Percentiles rank a stretch among this genome's conserved stretches.
phyloP scores from a whole-genome alignment of 2,797 vertebrate species.

The Chromobotia macracanthus region DNA sequence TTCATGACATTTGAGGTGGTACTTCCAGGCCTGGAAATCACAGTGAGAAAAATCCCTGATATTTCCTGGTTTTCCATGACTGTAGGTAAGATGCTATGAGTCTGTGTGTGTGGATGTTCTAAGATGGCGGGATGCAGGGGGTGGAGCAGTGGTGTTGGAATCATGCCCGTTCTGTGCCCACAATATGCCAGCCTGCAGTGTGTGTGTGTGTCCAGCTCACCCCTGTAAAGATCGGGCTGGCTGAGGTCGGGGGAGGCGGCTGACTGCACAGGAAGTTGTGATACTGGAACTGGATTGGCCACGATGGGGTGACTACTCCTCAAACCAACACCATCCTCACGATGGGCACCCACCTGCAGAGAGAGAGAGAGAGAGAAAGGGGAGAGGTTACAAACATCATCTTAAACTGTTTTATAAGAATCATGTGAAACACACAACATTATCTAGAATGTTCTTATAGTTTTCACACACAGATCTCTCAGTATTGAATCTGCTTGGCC shows the following conservation, averaged over 20 bases:
- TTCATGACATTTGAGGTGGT: too few species aligned
- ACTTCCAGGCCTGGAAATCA: too few species aligned
- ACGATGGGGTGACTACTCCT: slow-evolving; percentile 87
- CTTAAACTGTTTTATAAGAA: neutral
- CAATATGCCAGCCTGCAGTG: slow-evolving; percentile 17
- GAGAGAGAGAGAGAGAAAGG: slow-evolving; percentile 16
- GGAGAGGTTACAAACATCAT: too few species aligned
- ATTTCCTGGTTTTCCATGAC: neutral
- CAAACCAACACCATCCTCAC: slow-evolving; percentile 84
- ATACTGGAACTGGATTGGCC: slow-evolving; percentile 85
- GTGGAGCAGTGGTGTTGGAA: slow-evolving; percentile 42
- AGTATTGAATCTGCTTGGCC: neutral
- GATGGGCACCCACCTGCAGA: slow-evolving; percentile 87
- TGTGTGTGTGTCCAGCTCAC: slow-evolving; percentile 69
- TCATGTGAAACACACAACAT: neutral
- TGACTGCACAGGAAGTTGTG: slow-evolving; percentile 90
- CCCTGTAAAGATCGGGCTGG: slow-evolving; percentile 89
- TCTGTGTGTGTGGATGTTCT: slow-evolving; percentile 38
- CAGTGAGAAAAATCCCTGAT: too few species aligned
- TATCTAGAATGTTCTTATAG: neutral
- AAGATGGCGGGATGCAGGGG: slow-evolving; percentile 35
- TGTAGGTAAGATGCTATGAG: neutral
- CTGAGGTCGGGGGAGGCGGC: slow-evolving; percentile 91
- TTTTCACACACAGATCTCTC: neutral
- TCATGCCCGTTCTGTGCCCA: slow-evolving; percentile 30